A percentile compares a stretch with the other conserved stretches of the same genome.
These are phyloP conservation scores for Drosophila infuscata DNA, from an alignment of 2,888 invertebrate species.

Conservation along the genomic window DNA sequence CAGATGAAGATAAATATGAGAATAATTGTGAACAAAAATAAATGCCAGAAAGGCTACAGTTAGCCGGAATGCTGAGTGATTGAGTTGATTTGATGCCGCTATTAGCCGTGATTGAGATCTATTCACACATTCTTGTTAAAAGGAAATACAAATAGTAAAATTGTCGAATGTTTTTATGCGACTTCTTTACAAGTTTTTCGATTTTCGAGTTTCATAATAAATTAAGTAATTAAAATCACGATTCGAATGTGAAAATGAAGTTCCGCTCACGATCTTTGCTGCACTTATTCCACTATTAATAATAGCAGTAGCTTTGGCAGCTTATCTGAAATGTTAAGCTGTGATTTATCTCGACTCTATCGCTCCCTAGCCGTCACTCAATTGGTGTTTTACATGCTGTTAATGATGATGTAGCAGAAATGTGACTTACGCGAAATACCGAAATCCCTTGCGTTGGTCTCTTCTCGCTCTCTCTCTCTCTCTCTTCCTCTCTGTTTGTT, in stretches of 20 bases:
- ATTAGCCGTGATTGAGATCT: not conserved
- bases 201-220: not conserved
- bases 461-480: constrained; percentile 3
- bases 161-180: not conserved
- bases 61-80: not conserved
- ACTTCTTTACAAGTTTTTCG: not conserved
- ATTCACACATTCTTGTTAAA: not conserved
- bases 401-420: constrained; percentile 18
- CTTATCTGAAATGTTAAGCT: constrained; percentile 24
- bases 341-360: constrained; percentile 3
- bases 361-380: not conserved
- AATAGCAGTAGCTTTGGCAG: constrained; percentile 15
- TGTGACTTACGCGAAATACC: constrained; percentile 49
- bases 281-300: not conserved
- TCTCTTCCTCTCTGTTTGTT: constrained; percentile 23
- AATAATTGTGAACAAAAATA: constrained; percentile 6
- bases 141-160: not conserved
- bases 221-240: not conserved
- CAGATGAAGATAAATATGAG: not conserved
- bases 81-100: not conserved
- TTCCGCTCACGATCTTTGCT: not conserved
- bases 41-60: not conserved
- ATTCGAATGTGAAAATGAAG: not conserved
- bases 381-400: constrained; percentile 6
- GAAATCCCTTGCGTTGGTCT: constrained; percentile 57